phyloP scores from a whole-genome alignment of 92 coral and sea anemone species.

The Bergia sp. region DNA sequence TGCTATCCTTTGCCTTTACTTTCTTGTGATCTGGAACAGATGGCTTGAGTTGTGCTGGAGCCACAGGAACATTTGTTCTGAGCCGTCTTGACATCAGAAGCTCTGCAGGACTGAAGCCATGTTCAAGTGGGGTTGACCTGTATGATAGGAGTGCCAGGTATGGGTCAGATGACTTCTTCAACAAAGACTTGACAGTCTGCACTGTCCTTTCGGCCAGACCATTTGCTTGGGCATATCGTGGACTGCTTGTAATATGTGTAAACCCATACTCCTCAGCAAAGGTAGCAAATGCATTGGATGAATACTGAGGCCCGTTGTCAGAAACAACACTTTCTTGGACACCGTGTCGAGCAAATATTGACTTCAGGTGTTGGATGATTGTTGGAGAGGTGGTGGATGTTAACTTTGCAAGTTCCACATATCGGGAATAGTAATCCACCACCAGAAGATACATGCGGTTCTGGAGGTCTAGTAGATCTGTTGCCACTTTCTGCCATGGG shows the following conservation, averaged over 20 bases:
- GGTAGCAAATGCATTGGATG: slow-evolving; percentile 32
- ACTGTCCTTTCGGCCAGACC: slow-evolving; percentile 51
- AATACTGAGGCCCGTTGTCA: slow-evolving; percentile 48
- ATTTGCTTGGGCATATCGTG: slow-evolving; percentile 46
- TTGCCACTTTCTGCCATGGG: slow-evolving; percentile 29
- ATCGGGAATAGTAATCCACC: slow-evolving; percentile 39
- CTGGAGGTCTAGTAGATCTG: slow-evolving; percentile 26
- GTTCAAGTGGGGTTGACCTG: slow-evolving; percentile 54
- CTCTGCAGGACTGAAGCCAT: slow-evolving; percentile 48
- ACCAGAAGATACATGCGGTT: slow-evolving; percentile 27
- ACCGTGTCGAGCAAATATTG: slow-evolving; percentile 41
- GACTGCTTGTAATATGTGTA: slow-evolving; percentile 46
- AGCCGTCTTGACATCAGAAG: slow-evolving; percentile 51
- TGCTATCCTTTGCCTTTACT: slow-evolving; percentile 48
- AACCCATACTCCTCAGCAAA: slow-evolving; percentile 44
- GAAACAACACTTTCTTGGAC: slow-evolving; percentile 36
- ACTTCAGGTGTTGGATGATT: slow-evolving; percentile 24
- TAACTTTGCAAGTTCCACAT: slow-evolving; percentile 37
- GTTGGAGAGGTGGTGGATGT: slow-evolving; percentile 14
- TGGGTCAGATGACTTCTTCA: slow-evolving; percentile 52
- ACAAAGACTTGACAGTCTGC: slow-evolving; percentile 43
- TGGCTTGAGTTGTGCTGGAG: slow-evolving; percentile 43
- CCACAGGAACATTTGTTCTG: slow-evolving; percentile 50
- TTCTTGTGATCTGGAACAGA: slow-evolving; percentile 46
- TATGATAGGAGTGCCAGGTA: slow-evolving; percentile 50